Base-by-base conservation (phyloP, 1,140 invertebrate species). In the Megathymus violae region DNA sequence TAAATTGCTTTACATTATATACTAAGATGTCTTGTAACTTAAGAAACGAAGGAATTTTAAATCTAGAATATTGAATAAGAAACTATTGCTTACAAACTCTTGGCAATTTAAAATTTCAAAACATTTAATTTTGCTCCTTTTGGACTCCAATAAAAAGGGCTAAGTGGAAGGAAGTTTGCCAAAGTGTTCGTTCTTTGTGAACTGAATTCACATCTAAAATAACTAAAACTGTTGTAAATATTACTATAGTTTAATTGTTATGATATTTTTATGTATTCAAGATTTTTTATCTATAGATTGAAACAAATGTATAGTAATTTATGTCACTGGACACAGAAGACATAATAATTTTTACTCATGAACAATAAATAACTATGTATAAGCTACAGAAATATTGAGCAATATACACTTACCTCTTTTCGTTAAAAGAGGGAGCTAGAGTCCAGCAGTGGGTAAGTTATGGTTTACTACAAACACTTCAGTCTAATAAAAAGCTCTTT, bases 191-290 rank as follows among this genome's bases (percentile, higher is more conserved):
- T 44, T 15, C 22, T 10, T 22, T 43, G 51, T 54, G 52, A 56
- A 27, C 52, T 58, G 34, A 16, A 58, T 44, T 58, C 40, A 44
- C 22, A 15, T 31, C 52, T 58, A 3, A 40, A 56, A 58, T 64
- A 64, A 40, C 61, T 54, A 22, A 13, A 17, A 34, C 47, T 22
- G 13, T 3, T 36, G 4, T n/a, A 15, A 54, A 54, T 27, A 27
- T 54, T 40, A 44, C 9, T 56, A 1, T 10, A 54, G 27, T 62
- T 64, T 73, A 73, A 73, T 69, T 73, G 63, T 54, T 69, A 66
- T 46, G 31, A 11, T 62, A 52, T 38, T 64, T 47, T 64, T 69
- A 56, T 69, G 69, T 46, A 60, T 34, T 54, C 51, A 69, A 66
- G 3, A 7, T 9, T 9, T 31, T 31, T 22, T 22, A 5, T 22